Evolutionary conservation across 2,888 invertebrate genomes (phyloP).

Genomic region (Poecilobothrus nobilitatus): DNA sequence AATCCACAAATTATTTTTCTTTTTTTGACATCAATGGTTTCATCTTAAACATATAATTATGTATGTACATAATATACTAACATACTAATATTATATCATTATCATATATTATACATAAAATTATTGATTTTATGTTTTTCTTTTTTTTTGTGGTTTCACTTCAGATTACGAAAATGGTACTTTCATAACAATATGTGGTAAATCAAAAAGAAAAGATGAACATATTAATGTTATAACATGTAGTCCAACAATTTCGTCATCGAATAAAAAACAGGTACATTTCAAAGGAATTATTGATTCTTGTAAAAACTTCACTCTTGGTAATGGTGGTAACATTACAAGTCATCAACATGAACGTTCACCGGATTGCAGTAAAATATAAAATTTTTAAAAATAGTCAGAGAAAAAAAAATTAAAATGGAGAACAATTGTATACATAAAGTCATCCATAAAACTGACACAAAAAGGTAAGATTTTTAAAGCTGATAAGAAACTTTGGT

Average conservation of each 20-base stretch:
- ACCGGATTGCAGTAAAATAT: background rate
- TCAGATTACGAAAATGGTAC: background rate
- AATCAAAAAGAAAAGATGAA: background rate
- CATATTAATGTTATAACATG: background rate
- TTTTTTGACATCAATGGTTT: too few relatives aligned
- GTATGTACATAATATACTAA: too few relatives aligned
- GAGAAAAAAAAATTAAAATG: too few relatives aligned
- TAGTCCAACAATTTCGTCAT: background rate
- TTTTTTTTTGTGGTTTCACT: too few relatives aligned
- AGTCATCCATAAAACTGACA: too few relatives aligned
- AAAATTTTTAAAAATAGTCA: background rate
- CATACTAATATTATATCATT: background rate
- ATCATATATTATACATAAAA: background rate
- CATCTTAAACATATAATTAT: too few relatives aligned
- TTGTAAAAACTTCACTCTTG: background rate
- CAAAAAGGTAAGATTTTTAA: too few relatives aligned
- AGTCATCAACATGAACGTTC: background rate
- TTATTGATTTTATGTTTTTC: too few relatives aligned
- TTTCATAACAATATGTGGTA: background rate
- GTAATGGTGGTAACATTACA: background rate
- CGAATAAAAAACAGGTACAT: background rate
- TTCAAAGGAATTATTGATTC: background rate
- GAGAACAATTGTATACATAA: too few relatives aligned
- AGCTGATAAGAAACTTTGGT: too few relatives aligned
- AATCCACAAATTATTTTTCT: too few relatives aligned